phyloP scores from a whole-genome alignment of 92 coral and sea anemone genomes.

The Paragorgia papillata region DNA sequence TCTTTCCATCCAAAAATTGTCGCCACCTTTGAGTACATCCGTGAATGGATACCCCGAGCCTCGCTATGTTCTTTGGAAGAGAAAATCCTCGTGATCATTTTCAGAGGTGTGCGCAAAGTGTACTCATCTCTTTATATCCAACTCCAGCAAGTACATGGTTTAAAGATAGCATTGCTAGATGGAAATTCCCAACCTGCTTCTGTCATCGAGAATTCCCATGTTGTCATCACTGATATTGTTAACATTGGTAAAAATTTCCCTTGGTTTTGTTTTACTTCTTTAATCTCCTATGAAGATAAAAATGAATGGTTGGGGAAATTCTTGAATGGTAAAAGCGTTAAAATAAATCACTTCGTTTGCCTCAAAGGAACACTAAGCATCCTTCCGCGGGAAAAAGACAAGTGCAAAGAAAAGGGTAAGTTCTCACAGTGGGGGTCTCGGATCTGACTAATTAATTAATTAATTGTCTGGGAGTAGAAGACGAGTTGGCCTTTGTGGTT shows the following conservation, averaged over 20 bases:
- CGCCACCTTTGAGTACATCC: constrained; percentile 15
- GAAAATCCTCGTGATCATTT: constrained; percentile 26
- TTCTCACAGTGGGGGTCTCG: not conserved
- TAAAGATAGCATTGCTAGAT: constrained; percentile 7
- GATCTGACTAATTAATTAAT: no score
- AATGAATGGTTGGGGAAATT: constrained; percentile 22
- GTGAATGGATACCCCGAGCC: constrained; percentile 9
- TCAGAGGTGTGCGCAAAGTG: constrained; percentile 12
- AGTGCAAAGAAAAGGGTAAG: constrained; percentile 12
- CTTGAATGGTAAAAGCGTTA: not conserved
- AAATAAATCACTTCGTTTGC: not conserved
- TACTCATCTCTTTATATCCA: not conserved
- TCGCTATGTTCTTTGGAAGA: not conserved
- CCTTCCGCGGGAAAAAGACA: not conserved
- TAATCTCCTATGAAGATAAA: constrained; percentile 73
- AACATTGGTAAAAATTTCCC: constrained; percentile 62
- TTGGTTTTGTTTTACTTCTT: constrained; percentile 67
- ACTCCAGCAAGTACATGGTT: constrained; percentile 7
- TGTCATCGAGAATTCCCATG: constrained; percentile 12
- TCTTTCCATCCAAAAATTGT: constrained; percentile 83
- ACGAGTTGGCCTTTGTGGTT: no score
- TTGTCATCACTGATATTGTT: constrained; percentile 28
- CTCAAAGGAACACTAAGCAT: constrained; percentile 3
- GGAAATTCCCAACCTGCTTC: not conserved
- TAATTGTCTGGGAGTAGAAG: no score